phyloP scores from a whole-genome alignment of 2,797 vertebrate genomes.

The Smutsia gigantea region DNA sequence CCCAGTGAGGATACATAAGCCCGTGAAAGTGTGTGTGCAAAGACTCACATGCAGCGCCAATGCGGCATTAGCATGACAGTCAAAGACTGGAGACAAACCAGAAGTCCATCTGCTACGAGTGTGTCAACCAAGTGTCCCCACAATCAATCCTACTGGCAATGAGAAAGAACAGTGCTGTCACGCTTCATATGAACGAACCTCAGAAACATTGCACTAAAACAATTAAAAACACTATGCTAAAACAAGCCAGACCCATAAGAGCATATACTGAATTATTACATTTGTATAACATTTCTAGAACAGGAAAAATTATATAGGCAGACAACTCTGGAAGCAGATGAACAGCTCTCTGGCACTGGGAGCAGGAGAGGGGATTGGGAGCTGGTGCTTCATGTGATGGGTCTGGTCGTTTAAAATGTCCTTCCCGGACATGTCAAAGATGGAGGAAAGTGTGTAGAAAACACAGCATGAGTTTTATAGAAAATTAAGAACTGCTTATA shows the following conservation, averaged over 20 bases:
- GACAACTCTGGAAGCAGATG: neutral
- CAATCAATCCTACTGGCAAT: rapidly evolving
- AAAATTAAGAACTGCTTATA: neutral
- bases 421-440: neutral
- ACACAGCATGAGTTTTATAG: neutral
- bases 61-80: rapidly evolving
- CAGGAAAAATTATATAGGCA: neutral
- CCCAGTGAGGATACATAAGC: rapidly evolving
- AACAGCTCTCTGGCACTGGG: too few species aligned
- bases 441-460: neutral
- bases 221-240: neutral
- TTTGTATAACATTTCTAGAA: neutral
- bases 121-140: rapidly evolving
- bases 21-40: neutral
- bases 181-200: rapidly evolving
- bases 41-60: rapidly evolving
- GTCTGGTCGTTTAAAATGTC: neutral
- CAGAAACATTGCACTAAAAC: too few species aligned
- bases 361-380: rapidly evolving
- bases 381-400: rapidly evolving
- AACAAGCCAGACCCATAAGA: too few species aligned
- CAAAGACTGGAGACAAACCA: neutral
- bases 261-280: rapidly evolving
- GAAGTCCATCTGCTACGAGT: rapidly evolving
- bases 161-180: rapidly evolving